phyloP scores from a whole-genome alignment of 2,888 invertebrate species.

The Drosophila niveifrons region DNA sequence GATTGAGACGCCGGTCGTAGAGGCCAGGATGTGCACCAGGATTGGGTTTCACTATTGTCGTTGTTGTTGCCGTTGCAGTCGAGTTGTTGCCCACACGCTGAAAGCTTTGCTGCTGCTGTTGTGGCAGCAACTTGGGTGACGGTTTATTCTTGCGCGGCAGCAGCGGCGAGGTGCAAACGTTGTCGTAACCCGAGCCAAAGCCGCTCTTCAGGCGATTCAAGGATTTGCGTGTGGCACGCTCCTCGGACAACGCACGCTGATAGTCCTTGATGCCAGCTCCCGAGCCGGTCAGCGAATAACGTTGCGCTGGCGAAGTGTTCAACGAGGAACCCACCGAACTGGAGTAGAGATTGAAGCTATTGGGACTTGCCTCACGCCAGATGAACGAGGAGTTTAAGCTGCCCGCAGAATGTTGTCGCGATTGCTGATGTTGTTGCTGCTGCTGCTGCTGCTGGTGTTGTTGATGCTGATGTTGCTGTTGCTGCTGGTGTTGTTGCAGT shows the following conservation, averaged over 20 bases:
- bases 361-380: slow-evolving; percentile 86
- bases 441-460: slow-evolving; percentile 21
- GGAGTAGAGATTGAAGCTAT: slow-evolving; percentile 85
- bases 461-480: slow-evolving; percentile 28
- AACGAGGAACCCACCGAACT: slow-evolving; percentile 85
- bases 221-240: slow-evolving; percentile 83
- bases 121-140: slow-evolving; percentile 67
- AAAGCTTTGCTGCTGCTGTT: slow-evolving; percentile 52
- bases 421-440: slow-evolving; percentile 22
- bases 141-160: slow-evolving; percentile 84
- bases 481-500: slow-evolving; percentile 31
- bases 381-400: slow-evolving; percentile 85
- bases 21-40: slow-evolving; percentile 80
- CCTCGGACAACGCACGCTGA: slow-evolving; percentile 83
- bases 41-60: slow-evolving; percentile 68
- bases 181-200: slow-evolving; percentile 85
- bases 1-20: slow-evolving; percentile 85
- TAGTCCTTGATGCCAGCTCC: slow-evolving; percentile 69
- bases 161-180: slow-evolving; percentile 84
- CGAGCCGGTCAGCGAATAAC: slow-evolving; percentile 78
- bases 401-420: slow-evolving; percentile 82
- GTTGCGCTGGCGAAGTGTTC: slow-evolving; percentile 77
- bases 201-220: slow-evolving; percentile 84
- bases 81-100: slow-evolving; percentile 37
- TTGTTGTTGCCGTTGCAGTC: slow-evolving; percentile 11